Conservation (phyloP, 1,140 invertebrate species). For the Macrobrachium rosenbergii region DNA sequence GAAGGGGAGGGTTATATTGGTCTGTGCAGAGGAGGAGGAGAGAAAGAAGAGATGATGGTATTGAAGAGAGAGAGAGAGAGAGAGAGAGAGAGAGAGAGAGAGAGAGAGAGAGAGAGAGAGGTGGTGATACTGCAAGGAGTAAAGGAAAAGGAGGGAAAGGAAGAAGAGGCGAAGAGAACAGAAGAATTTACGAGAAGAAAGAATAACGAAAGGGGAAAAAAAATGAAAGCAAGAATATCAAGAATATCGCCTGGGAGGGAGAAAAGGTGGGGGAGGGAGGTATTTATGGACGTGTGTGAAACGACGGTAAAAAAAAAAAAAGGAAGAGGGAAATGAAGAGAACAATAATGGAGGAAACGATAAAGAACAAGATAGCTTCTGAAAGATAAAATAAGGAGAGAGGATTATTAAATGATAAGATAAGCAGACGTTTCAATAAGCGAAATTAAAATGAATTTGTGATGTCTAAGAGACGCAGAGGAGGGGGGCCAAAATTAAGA, state of each 20-base stretch:
- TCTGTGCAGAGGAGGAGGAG: neutral
- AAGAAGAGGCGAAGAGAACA: neutral
- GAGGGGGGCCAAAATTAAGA: too few species aligned
- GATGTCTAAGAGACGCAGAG: too few species aligned
- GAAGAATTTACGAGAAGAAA: neutral
- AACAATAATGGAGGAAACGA: neutral
- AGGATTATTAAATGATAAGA: neutral
- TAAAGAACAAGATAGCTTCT: neutral
- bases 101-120: slow-evolving; percentile 12
- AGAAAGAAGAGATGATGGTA: neutral
- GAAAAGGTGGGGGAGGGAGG: neutral
- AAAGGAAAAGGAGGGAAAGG: neutral
- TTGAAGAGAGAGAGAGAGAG: slow-evolving; percentile 13
- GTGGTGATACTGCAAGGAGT: neutral
- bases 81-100: slow-evolving; percentile 24
- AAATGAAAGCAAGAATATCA: neutral
- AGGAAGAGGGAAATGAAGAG: neutral
- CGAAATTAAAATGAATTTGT: too few species aligned
- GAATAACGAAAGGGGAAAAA: neutral
- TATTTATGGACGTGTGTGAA: too few species aligned
- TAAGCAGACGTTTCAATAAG: too few species aligned
- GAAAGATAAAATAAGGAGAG: neutral
- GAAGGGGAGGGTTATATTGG: neutral
- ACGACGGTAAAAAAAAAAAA: neutral
- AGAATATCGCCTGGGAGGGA: too few species aligned